Conservation (phyloP, 2,113 vertebrate species). For the Pristiophorus japonicus region DNA sequence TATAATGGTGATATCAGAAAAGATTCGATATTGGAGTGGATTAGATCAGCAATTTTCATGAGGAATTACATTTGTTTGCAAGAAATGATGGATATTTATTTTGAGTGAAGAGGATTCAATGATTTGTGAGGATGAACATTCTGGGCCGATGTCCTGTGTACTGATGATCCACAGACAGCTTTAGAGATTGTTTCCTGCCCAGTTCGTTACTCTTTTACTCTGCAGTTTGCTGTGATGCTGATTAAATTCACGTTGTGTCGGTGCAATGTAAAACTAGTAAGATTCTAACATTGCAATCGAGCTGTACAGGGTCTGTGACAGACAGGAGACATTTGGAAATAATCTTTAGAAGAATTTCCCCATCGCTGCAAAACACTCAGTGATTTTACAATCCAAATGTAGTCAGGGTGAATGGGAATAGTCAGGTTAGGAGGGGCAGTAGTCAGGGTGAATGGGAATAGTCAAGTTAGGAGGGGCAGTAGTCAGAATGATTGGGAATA, state of each 20-base stretch:
- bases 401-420: neutral
- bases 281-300: neutral
- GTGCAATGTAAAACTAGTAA: neutral
- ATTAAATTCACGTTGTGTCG: neutral
- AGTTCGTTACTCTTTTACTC: neutral
- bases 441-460: no score
- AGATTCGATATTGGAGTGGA: neutral
- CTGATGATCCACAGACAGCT: neutral
- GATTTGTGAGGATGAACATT: neutral
- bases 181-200: neutral
- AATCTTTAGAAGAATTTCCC: neutral
- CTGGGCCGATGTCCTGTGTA: neutral
- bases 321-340: neutral
- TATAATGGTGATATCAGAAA: neutral
- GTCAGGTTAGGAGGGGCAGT: neutral
- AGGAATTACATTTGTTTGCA: neutral
- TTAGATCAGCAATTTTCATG: neutral
- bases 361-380: neutral
- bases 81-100: neutral
- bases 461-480: no score
- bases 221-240: neutral
- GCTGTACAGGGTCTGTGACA: neutral
- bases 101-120: neutral
- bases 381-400: neutral
- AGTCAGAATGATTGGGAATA: no score